Evolutionary conservation across 2,888 invertebrate genomes (phyloP).

Genomic region (Trichogramma dendrolimi): DNA sequence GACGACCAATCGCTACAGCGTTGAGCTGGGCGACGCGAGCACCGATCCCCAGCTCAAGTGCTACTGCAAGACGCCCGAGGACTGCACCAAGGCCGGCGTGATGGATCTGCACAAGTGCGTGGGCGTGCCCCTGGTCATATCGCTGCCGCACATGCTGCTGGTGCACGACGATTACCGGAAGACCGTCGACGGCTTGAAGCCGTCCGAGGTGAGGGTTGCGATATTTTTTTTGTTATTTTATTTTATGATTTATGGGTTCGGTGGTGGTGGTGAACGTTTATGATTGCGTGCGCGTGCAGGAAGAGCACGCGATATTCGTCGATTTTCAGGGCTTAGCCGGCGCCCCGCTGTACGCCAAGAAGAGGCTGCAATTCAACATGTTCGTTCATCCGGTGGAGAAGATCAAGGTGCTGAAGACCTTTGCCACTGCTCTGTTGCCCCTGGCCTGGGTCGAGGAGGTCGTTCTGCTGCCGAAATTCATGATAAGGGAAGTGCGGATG

Average conservation of each 20-base stretch:
- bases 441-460: slow-evolving; percentile 81
- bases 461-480: slow-evolving; percentile 39
- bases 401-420: slow-evolving; percentile 62
- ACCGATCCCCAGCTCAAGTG: slow-evolving; percentile 56
- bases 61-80: slow-evolving; percentile 58
- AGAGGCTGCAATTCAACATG: slow-evolving; percentile 72
- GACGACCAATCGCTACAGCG: slow-evolving; percentile 61
- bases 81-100: slow-evolving; percentile 70
- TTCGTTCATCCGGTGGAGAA: slow-evolving; percentile 63
- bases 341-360: slow-evolving; percentile 68
- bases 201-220: slow-evolving; percentile 34
- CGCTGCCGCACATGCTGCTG: slow-evolving; percentile 75
- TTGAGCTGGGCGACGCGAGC: slow-evolving; percentile 68
- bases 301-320: slow-evolving; percentile 70
- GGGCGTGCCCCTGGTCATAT: slow-evolving; percentile 69
- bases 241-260: slow-evolving; percentile 8
- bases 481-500: slow-evolving; percentile 39
- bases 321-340: slow-evolving; percentile 79
- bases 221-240: neutral
- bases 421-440: slow-evolving; percentile 65
- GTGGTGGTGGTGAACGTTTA: neutral
- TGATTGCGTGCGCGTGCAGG: slow-evolving; percentile 38
- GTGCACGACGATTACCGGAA: slow-evolving; percentile 55
- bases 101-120: slow-evolving; percentile 66
- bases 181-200: slow-evolving; percentile 42